phyloP scores from a whole-genome alignment of 2,797 vertebrate genomes.

The Heliangelus exortis region DNA sequence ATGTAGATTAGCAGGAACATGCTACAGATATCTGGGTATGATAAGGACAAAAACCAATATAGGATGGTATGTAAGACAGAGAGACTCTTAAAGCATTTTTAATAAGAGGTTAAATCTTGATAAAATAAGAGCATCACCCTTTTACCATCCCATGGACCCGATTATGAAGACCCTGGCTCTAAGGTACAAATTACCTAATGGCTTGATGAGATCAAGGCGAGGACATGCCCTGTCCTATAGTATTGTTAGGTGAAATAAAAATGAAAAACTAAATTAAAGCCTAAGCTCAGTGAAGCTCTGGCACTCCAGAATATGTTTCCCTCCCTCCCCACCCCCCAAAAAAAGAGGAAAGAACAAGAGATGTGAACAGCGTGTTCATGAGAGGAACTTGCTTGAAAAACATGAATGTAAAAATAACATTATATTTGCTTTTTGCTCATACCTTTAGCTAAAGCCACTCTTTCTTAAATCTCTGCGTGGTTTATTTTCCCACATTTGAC shows the following conservation, averaged over 20 bases:
- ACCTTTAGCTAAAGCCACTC: not conserved
- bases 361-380: not conserved
- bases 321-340: accelerated
- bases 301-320: not conserved
- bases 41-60: not conserved
- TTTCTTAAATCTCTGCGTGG: not conserved
- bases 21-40: not conserved
- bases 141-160: not conserved
- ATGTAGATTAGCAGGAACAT: not conserved
- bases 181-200: accelerated
- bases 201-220: not conserved
- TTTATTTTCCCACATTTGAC: conserved; percentile 15
- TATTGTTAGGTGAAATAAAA: not conserved
- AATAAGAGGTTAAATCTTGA: not conserved
- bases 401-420: accelerated
- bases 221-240: accelerated
- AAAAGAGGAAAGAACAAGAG: not conserved
- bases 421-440: accelerated
- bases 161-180: not conserved
- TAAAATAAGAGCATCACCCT: not conserved
- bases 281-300: not conserved
- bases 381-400: not conserved
- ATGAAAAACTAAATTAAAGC: not conserved
- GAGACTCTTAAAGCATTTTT: not conserved
- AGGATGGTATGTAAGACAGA: not conserved